phyloP scores from a whole-genome alignment of 2,797 vertebrate species.

The Gymnopithys bicolor region DNA sequence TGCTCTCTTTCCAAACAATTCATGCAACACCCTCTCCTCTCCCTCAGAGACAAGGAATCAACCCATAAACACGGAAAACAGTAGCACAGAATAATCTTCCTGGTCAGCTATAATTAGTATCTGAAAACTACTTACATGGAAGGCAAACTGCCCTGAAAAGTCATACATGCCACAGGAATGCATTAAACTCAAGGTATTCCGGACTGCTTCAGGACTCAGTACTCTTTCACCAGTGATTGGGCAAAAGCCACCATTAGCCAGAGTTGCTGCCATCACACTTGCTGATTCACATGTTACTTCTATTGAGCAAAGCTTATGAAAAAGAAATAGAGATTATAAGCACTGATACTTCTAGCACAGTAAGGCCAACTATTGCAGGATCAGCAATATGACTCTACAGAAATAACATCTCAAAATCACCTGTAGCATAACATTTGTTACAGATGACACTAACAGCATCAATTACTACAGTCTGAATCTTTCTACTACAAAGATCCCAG shows the following conservation, averaged over 20 bases:
- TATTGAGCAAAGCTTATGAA: conserved; percentile 91
- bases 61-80: not conserved
- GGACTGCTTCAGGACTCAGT: conserved; percentile 92
- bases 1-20: not conserved
- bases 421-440: conserved; percentile 1
- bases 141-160: conserved; percentile 97
- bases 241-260: conserved; percentile 97
- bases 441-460: not conserved
- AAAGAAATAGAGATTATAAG: conserved; percentile 34
- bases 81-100: not conserved
- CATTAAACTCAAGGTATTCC: conserved; percentile 96
- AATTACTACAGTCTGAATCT: not conserved
- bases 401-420: conserved; percentile 5
- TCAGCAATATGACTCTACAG: not conserved
- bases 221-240: conserved; percentile 97
- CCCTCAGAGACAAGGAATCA: not conserved
- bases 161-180: conserved; percentile 99
- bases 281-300: conserved; percentile 97
- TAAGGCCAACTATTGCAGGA: not conserved
- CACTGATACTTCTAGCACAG: not conserved
- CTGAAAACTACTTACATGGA: conserved; percentile 85
- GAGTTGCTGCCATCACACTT: conserved; percentile 96
- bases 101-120: not conserved
- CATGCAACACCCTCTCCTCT: accelerated
- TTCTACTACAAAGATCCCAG: conserved; percentile 15